Percentiles rank a stretch among this genome's conserved stretches.
Evolutionary conservation across 2,113 vertebrate genomes (phyloP).

Genomic region (Lophochroa leadbeateri): DNA sequence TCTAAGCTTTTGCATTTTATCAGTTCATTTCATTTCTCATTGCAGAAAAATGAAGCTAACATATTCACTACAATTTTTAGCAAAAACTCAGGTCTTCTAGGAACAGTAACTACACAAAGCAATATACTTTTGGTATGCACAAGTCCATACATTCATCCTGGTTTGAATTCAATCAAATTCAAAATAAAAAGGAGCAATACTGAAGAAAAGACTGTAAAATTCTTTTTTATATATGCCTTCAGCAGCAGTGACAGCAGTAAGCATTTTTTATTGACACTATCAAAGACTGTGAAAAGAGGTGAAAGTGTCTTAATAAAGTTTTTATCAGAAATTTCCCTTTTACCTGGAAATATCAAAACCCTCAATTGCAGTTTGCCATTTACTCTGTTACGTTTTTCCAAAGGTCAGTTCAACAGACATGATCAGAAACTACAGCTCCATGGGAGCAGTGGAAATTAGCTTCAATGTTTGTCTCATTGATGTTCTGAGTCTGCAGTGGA

Average conservation of each 20-base stretch:
- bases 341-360: background rate
- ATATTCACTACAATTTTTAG: background rate
- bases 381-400: background rate
- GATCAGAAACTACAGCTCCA: background rate
- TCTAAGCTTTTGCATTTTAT: background rate
- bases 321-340: background rate
- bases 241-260: background rate
- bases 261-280: background rate
- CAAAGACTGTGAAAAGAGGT: background rate
- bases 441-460: background rate
- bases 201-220: background rate
- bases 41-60: background rate
- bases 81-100: background rate
- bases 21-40: background rate
- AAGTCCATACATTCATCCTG: background rate
- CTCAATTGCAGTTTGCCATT: background rate
- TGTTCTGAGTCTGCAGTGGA: background rate
- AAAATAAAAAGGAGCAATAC: background rate
- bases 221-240: background rate
- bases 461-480: background rate
- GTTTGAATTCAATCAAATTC: background rate
- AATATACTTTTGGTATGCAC: background rate
- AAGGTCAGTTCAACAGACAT: background rate
- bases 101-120: background rate
- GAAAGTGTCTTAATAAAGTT: background rate